A percentile compares a stretch with the other conserved stretches of the same genome.
Conservation (phyloP, 2,797 vertebrate genomes). For the Scarus forsteni region DNA sequence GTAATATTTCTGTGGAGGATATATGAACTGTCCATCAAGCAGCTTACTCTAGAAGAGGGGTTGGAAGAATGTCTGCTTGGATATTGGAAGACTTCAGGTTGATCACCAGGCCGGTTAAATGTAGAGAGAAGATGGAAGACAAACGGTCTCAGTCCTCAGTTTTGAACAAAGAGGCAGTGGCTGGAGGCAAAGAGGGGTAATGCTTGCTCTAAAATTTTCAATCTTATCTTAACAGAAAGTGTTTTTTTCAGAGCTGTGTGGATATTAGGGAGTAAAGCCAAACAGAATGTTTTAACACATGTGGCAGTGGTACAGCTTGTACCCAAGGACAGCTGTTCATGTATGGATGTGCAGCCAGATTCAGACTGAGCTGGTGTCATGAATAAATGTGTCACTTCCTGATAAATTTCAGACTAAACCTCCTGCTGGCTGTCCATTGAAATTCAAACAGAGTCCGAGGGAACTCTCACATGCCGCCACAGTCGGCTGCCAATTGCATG, state of each 20-base stretch:
- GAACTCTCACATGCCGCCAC: constrained; percentile 38
- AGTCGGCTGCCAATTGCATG: constrained; percentile 50
- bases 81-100: too few relatives aligned
- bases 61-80: too few relatives aligned
- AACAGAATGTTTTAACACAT: neutral
- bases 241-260: neutral
- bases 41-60: too few relatives aligned
- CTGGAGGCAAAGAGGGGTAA: too few relatives aligned
- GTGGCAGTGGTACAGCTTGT: constrained; percentile 1
- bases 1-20: too few relatives aligned
- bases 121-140: too few relatives aligned
- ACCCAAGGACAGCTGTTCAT: constrained; percentile 3
- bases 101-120: too few relatives aligned
- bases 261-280: neutral
- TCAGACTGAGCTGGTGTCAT: constrained; percentile 6
- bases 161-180: too few relatives aligned
- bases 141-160: too few relatives aligned
- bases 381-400: constrained; percentile 34
- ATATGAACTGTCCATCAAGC: too few relatives aligned
- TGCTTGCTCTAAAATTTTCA: too few relatives aligned
- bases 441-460: constrained; percentile 50
- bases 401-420: constrained; percentile 37
- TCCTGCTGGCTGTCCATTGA: constrained; percentile 39
- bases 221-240: too few relatives aligned
- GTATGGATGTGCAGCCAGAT: neutral